Base-by-base conservation (phyloP, 35 echinoderm and acorn worm genomes). In the Lytechinus pictus region DNA sequence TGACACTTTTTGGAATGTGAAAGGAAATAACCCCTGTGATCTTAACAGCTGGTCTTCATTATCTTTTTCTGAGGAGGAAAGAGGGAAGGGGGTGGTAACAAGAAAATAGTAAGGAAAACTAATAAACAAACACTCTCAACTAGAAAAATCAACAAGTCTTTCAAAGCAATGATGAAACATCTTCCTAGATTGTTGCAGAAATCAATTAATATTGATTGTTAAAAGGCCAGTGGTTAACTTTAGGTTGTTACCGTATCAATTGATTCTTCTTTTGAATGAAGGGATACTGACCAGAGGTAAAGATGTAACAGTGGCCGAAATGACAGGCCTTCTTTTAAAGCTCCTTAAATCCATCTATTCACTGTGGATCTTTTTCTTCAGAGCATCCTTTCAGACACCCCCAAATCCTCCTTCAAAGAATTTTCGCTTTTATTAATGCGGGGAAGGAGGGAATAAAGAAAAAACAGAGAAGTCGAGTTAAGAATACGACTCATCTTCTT, bases 181-280 rank as follows among this genome's bases (percentile, higher is more conserved):
- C 52, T 90, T 90, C 88, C 52, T 52, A 7, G 16, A 54, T 24
- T 54, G 88, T 90, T 12, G 10, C 9, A 90, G 88, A 90, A 90
- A 90, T 90, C 88, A 90, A 89, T 90, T 90, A 90, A 90, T 90
- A 90, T 90, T 90, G 88, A 90, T 90, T 90, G 66, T 90, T 54
- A 90, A 54, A 90, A 54, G 52, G 88, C 28, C 10, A 44, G 88
- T 52, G 29, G 88, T 54, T 52, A 90, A 44, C 29, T 52, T 33
- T 1, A 90, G 88, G 29, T 90, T 90, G 29, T 52, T 90, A 24
- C 16, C 24, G 28, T 10, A 54, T 90, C 88, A 90, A 90, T 90
- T 6, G 88, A 54, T 54, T 21, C 10, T 14, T 33, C 10, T 33
- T 52, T 4, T 90, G 88, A 90, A 90, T 52, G 88, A 54, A 90